Conservation (phyloP, 2,113 vertebrate genomes). For the Hydropotes inermis region DNA sequence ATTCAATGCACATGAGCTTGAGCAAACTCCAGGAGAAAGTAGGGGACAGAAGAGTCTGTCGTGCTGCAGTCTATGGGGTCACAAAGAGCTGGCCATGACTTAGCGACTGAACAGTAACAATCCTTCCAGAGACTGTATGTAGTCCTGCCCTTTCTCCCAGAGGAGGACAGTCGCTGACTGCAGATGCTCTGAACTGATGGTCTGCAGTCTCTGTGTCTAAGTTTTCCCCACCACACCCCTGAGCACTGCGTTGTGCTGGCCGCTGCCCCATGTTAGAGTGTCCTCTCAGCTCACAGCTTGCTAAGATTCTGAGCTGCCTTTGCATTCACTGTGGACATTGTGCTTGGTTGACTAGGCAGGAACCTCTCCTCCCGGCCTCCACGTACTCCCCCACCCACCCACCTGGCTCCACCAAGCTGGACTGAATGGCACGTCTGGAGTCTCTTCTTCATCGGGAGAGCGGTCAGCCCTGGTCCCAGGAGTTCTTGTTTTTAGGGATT, state of each 20-base stretch:
- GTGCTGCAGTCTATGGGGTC: neutral
- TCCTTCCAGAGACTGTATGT: neutral
- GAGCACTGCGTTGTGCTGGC: neutral
- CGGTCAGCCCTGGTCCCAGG: neutral
- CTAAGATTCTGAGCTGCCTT: neutral
- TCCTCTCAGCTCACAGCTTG: neutral
- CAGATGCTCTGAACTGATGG: neutral
- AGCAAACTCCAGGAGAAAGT: neutral
- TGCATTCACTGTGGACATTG: neutral
- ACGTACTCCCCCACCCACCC: neutral
- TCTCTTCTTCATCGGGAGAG: neutral
- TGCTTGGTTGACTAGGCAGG: neutral
- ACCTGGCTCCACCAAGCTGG: neutral
- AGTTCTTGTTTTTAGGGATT: neutral
- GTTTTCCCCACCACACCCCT: neutral
- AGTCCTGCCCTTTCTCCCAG: neutral
- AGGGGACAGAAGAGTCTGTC: neutral
- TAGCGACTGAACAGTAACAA: neutral
- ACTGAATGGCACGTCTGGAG: rapidly evolving
- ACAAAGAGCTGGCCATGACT: neutral
- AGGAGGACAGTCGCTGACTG: neutral
- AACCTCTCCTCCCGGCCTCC: neutral
- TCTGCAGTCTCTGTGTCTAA: neutral
- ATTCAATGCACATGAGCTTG: neutral
- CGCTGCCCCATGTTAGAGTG: neutral